Evolutionary conservation across 2,888 invertebrate species (phyloP), one percentile per base, ranked within the genome.

Genomic region (Panzeria rudis): DNA sequence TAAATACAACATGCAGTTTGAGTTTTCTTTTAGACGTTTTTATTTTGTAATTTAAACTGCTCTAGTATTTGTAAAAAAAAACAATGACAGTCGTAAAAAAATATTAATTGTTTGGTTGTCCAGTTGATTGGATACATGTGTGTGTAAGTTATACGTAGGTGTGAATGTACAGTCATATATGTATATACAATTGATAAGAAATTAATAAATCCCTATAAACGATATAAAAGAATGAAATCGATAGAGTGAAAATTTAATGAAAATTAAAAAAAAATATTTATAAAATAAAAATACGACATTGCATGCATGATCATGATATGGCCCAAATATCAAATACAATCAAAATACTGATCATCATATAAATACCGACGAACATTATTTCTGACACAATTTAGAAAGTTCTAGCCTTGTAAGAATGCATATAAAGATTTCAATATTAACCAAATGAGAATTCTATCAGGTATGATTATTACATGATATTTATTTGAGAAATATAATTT

Each of bases 111-210:
- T 56, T 79, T 25, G 20, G 35, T 54, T 71, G 54, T 62, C 62
- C 23, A 54, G n/a, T 38, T 25, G 25, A 15, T n/a, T 52, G 17
- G 25, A 17, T 23, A 2, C 9, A n/a, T 64, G 9, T 25, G 32
- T 56, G 7, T 13, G n/a, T 32, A 5, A 9, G 0, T 15, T 15
- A 3, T 56, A 59, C 20, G 35, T 56, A 59, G 47, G 56, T 47
- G 47, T 56, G 47, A 56, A 25, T 59, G 56, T 56, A 41, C 20
- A 50, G 32, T 56, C 20, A 35, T 47, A 47, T 25, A 20, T 23
- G 23, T 47, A 47, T 25, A 20, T 23, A 41, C 56, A 47, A 61
- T 41, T 78, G 79, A 79, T 79, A 79, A 79, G 54, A 79, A 79
- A 56, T 47, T 77, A 68, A 35, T 71, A 72, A 79, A 79, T 72